These are phyloP conservation scores for Epirrita christyi DNA, from an alignment of 2,888 invertebrate genomes.

Conservation along the genomic window DNA sequence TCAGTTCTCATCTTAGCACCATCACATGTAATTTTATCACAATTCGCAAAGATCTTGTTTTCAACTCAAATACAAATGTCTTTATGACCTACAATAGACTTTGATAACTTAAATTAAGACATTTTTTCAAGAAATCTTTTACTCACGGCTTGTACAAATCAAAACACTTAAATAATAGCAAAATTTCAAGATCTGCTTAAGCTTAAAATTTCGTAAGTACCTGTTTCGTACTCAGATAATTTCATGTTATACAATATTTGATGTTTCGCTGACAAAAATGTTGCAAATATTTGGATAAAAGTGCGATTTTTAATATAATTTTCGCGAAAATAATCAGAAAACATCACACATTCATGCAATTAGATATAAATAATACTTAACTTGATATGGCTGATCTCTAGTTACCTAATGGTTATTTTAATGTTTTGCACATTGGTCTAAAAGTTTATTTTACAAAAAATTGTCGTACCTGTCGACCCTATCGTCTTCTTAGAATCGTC, in stretches of 20 bases:
- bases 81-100: no score
- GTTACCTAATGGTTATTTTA: not conserved
- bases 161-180: not conserved
- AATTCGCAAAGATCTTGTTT: no score
- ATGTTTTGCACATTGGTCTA: not conserved
- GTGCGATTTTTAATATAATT: conserved; percentile 9
- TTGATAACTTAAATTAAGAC: no score
- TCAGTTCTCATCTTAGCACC: no score
- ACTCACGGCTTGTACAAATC: no score
- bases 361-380: not conserved
- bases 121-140: no score
- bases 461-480: no score
- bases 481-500: no score
- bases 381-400: not conserved
- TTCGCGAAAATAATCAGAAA: not conserved
- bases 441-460: no score
- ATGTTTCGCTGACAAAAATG: conserved; percentile 9
- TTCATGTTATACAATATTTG: conserved; percentile 23
- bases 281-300: conserved; percentile 14
- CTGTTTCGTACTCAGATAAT: not conserved
- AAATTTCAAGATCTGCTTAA: not conserved
- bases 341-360: not conserved
- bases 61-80: no score
- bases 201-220: not conserved
- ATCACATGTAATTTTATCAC: no score